Evolutionary conservation across 2,888 invertebrate genomes (phyloP), one percentile per base, ranked within the genome.

Genomic region (Sericinus montela): DNA sequence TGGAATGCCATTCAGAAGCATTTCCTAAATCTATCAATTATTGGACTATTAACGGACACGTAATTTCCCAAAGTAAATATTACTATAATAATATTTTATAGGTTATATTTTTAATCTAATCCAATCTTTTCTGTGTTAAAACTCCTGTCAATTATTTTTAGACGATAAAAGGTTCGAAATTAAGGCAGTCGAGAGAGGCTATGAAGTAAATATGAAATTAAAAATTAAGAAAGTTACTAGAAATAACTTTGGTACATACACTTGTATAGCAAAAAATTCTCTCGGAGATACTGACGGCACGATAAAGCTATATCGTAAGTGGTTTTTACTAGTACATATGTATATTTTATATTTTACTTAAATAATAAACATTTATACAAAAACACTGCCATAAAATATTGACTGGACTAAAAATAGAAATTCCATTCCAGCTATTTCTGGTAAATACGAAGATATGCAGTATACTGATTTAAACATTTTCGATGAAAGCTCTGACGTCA

Each of bases 21-120:
- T 94, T 91, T 69, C 94, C 94, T 25, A 92, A 92, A 73, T 93
- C 94, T 53, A 93, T 94, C 67, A 94, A 94, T 82, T 94, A 94
- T 76, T 94, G 94, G 94, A 93, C 93, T 45, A 91, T 92, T 71
- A 92, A 92, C 67, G 92, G 92, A 57, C 92, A 93, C 75, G 93
- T 93, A 59, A 91, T 92, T 76, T 91, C 92, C 62, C 92, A 92
- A 70, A 92, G 93, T 93, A 65, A 81, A 87, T 79, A 63, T 29
- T 28, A 14, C 11, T 6, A 11, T 32, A 11, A 32, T 7, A 25
- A 25, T 25, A 1, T 23, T 23, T 5, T 23, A 23, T 23, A n/a
- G n/a, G n/a, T n/a, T n/a, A n/a, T 6, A 25, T 25, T 8, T 25
- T 25, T 25, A 25, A 25, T 25, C 6, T 23, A 23, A 23, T 5